phyloP scores from a whole-genome alignment of 2,888 invertebrate genomes.

The Heliconius erato region DNA sequence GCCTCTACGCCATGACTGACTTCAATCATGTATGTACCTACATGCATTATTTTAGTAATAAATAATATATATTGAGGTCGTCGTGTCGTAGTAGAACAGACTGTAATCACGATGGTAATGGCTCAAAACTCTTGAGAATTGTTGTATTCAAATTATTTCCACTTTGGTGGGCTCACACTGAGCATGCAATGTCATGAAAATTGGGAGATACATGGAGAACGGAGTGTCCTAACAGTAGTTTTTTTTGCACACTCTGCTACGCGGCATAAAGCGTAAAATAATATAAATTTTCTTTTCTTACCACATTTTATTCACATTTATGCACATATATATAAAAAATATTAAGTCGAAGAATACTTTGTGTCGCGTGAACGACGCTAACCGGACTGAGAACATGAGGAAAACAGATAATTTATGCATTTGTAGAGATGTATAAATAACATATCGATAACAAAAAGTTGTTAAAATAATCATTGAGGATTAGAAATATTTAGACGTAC shows the following conservation, averaged over 20 bases:
- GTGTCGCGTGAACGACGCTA: background rate
- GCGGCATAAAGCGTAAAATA: background rate
- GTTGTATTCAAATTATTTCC: too few species aligned
- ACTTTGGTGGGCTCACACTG: background rate
- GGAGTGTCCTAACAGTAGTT: background rate
- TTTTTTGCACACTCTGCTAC: background rate
- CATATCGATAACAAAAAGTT: background rate
- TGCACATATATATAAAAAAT: background rate
- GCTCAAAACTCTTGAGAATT: too few species aligned
- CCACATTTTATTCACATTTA: slow-evolving; percentile 25
- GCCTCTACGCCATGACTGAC: too few species aligned
- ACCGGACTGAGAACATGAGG: slow-evolving; percentile 22
- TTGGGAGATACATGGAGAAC: background rate
- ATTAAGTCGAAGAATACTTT: background rate
- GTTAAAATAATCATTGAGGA: too few species aligned
- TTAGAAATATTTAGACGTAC: too few species aligned
- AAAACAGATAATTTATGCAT: slow-evolving; percentile 26
- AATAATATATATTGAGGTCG: too few species aligned
- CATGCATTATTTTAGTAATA: too few species aligned
- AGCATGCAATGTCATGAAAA: background rate
- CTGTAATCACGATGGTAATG: too few species aligned
- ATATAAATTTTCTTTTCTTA: background rate
- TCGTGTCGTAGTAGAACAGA: too few species aligned
- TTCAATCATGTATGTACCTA: too few species aligned
- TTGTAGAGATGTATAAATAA: slow-evolving; percentile 4